Percentiles rank a stretch among this genome's conserved stretches.
These are phyloP conservation scores for Dendropsophus ebraccatus DNA, from an alignment of 2,113 vertebrate genomes.

Conservation along the genomic window DNA sequence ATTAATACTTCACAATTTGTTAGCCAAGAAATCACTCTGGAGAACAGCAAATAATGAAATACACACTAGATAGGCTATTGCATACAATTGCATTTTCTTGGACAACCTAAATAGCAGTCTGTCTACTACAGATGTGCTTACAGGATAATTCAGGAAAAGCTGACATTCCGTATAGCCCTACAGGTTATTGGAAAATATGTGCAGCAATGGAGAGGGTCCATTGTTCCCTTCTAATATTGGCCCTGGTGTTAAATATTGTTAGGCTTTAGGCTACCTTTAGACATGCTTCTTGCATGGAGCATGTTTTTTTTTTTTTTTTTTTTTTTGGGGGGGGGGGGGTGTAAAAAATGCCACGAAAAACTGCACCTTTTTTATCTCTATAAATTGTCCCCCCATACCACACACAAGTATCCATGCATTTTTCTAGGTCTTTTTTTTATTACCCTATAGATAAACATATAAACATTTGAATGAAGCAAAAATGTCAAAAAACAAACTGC, in stretches of 20 bases:
- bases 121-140: background rate
- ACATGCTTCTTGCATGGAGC: background rate
- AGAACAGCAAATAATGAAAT: constrained; percentile 25
- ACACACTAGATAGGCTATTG: background rate
- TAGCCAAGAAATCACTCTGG: constrained; percentile 49
- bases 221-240: background rate
- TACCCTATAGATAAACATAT: too few relatives aligned
- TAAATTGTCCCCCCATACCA: too few relatives aligned
- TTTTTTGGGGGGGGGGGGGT: too few relatives aligned
- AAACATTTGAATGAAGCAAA: too few relatives aligned
- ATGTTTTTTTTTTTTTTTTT: background rate
- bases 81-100: background rate
- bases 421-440: too few relatives aligned
- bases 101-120: background rate
- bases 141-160: background rate
- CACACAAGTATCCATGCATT: too few relatives aligned
- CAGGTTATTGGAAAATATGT: background rate
- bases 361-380: too few relatives aligned
- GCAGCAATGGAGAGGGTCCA: background rate
- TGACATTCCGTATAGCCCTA: background rate
- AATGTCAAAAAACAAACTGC: too few relatives aligned
- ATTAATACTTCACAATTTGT: constrained; percentile 37
- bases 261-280: too few relatives aligned
- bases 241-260: too few relatives aligned
- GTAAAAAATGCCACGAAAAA: too few relatives aligned